A percentile compares a stretch with the other conserved stretches of the same genome.
Evolutionary conservation across 2,797 vertebrate species (phyloP).

Genomic region (Peromyscus nudipes): DNA sequence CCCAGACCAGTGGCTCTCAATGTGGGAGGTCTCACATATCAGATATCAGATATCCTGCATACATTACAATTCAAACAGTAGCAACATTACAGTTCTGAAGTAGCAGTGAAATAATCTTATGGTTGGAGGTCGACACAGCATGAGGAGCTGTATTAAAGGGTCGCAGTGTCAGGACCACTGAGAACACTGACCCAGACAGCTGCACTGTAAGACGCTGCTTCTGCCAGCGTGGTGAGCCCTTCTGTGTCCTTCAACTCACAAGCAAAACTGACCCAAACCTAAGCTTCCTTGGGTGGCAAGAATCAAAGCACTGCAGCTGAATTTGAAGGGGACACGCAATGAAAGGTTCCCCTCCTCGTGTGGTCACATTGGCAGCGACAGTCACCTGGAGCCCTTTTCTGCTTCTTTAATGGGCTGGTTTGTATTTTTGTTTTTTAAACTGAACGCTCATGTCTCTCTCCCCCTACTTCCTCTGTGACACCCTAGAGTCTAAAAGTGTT

Average conservation of each 20-base stretch:
- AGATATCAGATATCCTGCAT: neutral
- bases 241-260: neutral
- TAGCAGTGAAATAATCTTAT: neutral
- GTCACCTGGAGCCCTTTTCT: neutral
- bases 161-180: neutral
- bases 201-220: neutral
- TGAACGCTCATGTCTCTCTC: neutral
- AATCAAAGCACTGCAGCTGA: neutral
- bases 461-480: neutral
- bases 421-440: neutral
- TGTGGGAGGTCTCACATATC: neutral
- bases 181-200: neutral
- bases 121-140: neutral
- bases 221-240: conserved; percentile 11
- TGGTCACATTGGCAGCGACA: neutral
- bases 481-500: neutral
- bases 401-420: neutral
- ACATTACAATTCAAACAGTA: neutral
- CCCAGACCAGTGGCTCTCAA: neutral
- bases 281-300: neutral
- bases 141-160: neutral
- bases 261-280: neutral
- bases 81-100: neutral
- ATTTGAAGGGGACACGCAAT: neutral
- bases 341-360: neutral